These are phyloP conservation scores for Pseudomyrmex concolor DNA, from an alignment of 1,140 invertebrate genomes.

Conservation along the genomic window DNA sequence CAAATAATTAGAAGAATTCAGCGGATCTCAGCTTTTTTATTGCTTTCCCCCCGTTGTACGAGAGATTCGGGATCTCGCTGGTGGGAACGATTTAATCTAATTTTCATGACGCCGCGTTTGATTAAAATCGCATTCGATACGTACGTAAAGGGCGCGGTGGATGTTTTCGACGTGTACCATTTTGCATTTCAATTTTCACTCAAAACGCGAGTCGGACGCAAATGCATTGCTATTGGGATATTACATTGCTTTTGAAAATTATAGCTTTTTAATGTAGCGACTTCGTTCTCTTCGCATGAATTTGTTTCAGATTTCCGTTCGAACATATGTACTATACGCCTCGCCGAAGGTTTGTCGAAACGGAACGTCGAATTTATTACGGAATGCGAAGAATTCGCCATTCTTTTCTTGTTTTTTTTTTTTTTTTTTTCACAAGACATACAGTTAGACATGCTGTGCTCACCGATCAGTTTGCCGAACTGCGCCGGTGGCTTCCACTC, in stretches of 20 bases:
- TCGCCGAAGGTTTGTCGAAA: no score
- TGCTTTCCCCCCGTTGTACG: background rate
- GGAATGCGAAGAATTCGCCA: no score
- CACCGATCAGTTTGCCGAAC: conserved; percentile 95
- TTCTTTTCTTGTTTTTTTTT: no score
- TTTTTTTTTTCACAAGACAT: background rate
- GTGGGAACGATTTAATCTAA: conserved; percentile 36
- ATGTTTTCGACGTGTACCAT: background rate
- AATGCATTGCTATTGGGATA: conserved; percentile 13
- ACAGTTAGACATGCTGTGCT: conserved; percentile 81
- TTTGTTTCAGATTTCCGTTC: background rate
- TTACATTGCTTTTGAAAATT: background rate
- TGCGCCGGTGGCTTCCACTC: conserved; percentile 96
- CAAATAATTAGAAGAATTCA: conserved; percentile 32
- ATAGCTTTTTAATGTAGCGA: no score
- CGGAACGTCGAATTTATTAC: no score
- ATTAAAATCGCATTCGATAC: conserved; percentile 28
- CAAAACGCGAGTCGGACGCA: background rate
- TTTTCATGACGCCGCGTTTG: conserved; percentile 28
- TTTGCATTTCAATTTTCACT: conserved; percentile 43
- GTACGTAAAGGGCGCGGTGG: conserved; percentile 6
- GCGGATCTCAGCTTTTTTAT: conserved; percentile 14
- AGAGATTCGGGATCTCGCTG: background rate
- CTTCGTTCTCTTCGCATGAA: no score
- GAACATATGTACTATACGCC: no score